A percentile compares a stretch with the other conserved stretches of the same genome.
Evolutionary conservation across 2,113 vertebrate species (phyloP).

Genomic region (Bagarius yarrelli): DNA sequence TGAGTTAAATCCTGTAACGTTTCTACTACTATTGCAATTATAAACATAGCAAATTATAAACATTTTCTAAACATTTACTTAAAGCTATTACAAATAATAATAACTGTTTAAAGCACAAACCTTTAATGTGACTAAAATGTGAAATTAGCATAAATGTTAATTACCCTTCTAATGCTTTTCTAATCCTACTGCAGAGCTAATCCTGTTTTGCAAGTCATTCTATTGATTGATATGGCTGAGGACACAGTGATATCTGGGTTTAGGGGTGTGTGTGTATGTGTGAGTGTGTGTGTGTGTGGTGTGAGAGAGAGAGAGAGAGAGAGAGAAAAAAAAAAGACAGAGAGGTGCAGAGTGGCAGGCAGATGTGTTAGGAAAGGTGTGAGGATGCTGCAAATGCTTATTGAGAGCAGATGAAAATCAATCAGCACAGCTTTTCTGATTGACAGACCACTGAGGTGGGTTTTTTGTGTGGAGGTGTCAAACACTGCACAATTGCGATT

Average conservation of each 20-base stretch:
- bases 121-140: neutral
- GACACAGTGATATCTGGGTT: constrained; percentile 38
- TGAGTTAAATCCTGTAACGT: neutral
- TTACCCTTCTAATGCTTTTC: neutral
- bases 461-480: constrained; percentile 73
- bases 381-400: constrained; percentile 66
- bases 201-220: constrained; percentile 29
- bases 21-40: neutral
- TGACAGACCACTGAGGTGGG: constrained; percentile 73
- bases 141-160: constrained; percentile 6
- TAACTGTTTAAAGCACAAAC: neutral
- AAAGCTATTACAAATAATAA: neutral
- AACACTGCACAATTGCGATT: constrained; percentile 69
- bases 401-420: constrained; percentile 75
- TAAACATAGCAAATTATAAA: neutral
- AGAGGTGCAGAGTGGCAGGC: constrained; percentile 47
- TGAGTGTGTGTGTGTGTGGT: neutral
- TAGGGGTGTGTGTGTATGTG: neutral
- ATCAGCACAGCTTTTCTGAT: constrained; percentile 66
- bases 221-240: constrained; percentile 42
- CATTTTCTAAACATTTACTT: neutral
- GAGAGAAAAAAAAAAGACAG: too few relatives aligned
- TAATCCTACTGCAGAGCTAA: constrained; percentile 29
- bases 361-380: constrained; percentile 53
- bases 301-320: too few relatives aligned